phyloP scores from a whole-genome alignment of 37 sponge, comb jelly and placozoan genomes.

The Hormiphora californensis region DNA sequence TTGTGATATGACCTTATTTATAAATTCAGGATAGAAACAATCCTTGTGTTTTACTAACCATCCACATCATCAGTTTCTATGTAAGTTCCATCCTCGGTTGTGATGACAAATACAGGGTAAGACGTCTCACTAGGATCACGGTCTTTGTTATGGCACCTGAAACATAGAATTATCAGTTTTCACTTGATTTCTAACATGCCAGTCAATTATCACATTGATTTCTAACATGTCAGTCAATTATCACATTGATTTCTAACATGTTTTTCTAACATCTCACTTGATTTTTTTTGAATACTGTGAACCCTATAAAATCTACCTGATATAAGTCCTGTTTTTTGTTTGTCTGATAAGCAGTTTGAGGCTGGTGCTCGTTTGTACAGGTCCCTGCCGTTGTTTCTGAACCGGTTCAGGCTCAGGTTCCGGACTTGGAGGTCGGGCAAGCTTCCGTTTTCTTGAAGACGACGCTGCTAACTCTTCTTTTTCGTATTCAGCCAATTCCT shows the following conservation, averaged over 20 bases:
- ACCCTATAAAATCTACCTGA: neutral
- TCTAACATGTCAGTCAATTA: no score
- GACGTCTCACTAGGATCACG: neutral
- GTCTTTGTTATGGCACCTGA: neutral
- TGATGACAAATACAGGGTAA: neutral
- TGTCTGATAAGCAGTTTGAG: neutral
- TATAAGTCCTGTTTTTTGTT: neutral
- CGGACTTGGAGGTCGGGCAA: no score
- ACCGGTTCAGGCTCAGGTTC: no score
- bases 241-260: no score
- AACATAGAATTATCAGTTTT: no score
- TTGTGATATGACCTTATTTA: neutral
- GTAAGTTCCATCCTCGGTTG: neutral
- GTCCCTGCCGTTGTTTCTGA: no score
- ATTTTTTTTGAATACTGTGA: neutral
- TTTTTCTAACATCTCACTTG: no score
- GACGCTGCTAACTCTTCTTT: no score
- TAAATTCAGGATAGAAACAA: neutral
- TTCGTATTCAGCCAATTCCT: no score
- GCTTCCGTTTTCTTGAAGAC: no score
- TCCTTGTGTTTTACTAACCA: constrained; percentile 23
- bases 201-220: no score
- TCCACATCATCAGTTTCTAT: constrained; percentile 4
- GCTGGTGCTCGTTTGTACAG: neutral
- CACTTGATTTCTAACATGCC: no score